Evolutionary conservation across 2,888 invertebrate genomes (phyloP), one percentile per base, ranked within the genome.

Genomic region (Mylabris sibirica): DNA sequence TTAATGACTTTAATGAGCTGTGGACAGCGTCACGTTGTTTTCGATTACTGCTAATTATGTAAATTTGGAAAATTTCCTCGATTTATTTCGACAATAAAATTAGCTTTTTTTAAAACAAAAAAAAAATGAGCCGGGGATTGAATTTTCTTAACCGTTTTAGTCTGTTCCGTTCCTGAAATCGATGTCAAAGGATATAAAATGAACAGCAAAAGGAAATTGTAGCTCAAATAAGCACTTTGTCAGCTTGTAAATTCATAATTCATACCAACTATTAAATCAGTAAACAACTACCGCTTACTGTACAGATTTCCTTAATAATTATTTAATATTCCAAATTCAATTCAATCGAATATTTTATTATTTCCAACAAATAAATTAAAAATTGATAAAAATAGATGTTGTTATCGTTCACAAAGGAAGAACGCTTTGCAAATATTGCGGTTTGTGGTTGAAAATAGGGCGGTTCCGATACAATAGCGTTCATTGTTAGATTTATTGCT

Each of bases 341-440:
- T 24, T 57, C 20, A 9, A 2, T 4, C 0, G 24, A 24, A 4
- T 24, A 20, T 49, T 49, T 20, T 44, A 17, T 44, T 3, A 1
- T 35, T 35, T 35, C 12, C 3, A 14, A 38, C 3, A 38, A 38
- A 38, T 12, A 38, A 30, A 30, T 30, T 30, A 30, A 30, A 14
- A 3, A 14, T 11, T 12, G 12, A 14, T 38, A 38, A 38, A 38
- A 38, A 38, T 38, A 38, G 38, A 22, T 57, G 3, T 3, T 14
- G 22, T 6, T 12, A 24, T 24, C 3, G 24, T 12, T 2, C 20
- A 49, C 20, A 57, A 22, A 24, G 12, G 11, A 49, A 67, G 71
- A 71, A 72, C 72, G 68, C 66, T 61, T 76, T 69, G 76, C 77
- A 78, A 76, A 77, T 78, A 77, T 70, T 72, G 72, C 24, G 57